phyloP scores from a whole-genome alignment of 1,140 invertebrate species.

The Lucilia cuprina region DNA sequence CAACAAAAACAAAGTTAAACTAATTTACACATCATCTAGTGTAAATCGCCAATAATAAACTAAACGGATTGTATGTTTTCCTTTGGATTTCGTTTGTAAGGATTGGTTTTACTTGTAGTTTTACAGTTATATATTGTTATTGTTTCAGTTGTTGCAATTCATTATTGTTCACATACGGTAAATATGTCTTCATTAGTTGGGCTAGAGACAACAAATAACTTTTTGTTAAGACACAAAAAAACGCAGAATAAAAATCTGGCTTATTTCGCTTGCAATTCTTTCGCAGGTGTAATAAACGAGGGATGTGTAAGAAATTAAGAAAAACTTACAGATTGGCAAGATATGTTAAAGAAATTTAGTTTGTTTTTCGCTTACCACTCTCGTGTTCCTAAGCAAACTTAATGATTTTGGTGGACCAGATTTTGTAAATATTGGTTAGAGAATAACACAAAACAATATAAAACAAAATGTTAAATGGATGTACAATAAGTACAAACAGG shows the following conservation, averaged over 20 bases:
- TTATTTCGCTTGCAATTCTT: not conserved
- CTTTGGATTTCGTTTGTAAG: not conserved
- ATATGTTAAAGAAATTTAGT: too few relatives aligned
- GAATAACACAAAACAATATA: not conserved
- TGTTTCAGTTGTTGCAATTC: not conserved
- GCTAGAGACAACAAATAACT: not conserved
- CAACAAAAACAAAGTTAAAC: too few relatives aligned
- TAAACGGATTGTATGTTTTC: not conserved
- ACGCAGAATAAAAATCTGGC: not conserved
- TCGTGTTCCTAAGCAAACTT: not conserved
- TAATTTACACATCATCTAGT: not conserved
- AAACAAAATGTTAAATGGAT: not conserved
- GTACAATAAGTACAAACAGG: constrained; percentile 2
- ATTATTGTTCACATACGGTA: not conserved
- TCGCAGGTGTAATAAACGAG: not conserved
- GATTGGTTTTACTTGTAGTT: not conserved
- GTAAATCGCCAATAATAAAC: not conserved
- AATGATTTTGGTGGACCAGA: not conserved
- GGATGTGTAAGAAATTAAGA: not conserved
- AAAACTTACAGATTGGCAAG: too few relatives aligned
- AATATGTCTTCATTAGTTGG: not conserved
- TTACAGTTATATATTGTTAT: not conserved
- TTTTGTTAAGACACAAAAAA: not conserved
- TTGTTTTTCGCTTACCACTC: not conserved
- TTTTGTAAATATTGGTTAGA: not conserved